Percentiles rank a stretch among this genome's conserved stretches.
Conservation (phyloP, 2,797 vertebrate species). For the Siniperca undulata region DNA sequence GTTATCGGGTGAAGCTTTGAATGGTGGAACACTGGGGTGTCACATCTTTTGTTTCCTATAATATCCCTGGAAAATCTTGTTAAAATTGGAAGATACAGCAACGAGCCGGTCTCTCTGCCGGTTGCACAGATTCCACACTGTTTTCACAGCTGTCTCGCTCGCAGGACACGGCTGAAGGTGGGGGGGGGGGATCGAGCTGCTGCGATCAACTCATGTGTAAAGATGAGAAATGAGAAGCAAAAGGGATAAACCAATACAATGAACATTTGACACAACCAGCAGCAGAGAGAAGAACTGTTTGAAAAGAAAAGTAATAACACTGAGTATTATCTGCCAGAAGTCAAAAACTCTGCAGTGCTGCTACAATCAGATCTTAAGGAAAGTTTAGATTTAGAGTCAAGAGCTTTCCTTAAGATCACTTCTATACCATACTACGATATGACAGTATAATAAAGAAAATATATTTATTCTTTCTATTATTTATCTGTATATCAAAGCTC, state of each 20-base stretch:
- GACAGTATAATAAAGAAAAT: background rate
- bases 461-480: background rate
- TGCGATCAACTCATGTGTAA: slow-evolving; percentile 78
- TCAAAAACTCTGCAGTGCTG: slow-evolving; percentile 29
- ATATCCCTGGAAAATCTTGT: slow-evolving; percentile 87
- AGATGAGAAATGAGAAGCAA: slow-evolving; percentile 78
- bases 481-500: background rate
- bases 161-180: slow-evolving; percentile 67
- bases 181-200: slow-evolving; percentile 28
- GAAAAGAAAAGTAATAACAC: slow-evolving; percentile 54
- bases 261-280: slow-evolving; percentile 58
- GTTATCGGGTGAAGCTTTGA: slow-evolving; percentile 72
- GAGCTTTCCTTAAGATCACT: background rate
- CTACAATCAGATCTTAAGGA: slow-evolving; percentile 21
- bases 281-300: slow-evolving; percentile 36
- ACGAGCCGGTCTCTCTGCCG: slow-evolving; percentile 50
- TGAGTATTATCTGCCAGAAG: slow-evolving; percentile 37
- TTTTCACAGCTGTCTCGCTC: slow-evolving; percentile 84
- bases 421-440: background rate
- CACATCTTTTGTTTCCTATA: slow-evolving; percentile 81
- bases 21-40: slow-evolving; percentile 56
- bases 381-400: background rate
- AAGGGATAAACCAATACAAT: slow-evolving; percentile 71
- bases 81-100: slow-evolving; percentile 75
- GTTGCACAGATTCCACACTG: slow-evolving; percentile 78